These are phyloP conservation scores for Drosophila orosa DNA, from an alignment of 1,140 invertebrate genomes.

Conservation along the genomic window DNA sequence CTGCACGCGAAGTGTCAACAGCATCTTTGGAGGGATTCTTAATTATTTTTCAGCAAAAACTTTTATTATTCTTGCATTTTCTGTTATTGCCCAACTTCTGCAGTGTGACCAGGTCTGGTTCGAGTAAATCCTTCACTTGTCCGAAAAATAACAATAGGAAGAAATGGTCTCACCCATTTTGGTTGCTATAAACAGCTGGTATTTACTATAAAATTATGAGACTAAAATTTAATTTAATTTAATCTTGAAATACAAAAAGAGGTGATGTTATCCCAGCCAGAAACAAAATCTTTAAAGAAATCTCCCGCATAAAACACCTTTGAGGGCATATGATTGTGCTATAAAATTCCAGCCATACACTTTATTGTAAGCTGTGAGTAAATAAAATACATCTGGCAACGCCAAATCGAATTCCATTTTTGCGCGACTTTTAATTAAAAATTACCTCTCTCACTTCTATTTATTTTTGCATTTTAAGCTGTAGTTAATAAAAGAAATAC, in stretches of 20 bases:
- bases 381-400: not conserved
- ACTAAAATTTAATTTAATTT: too few species aligned
- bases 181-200: not conserved
- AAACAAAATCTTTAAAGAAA: not conserved
- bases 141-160: not conserved
- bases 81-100: constrained; percentile 37
- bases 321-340: not conserved
- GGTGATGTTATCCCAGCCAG: not conserved
- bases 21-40: constrained; percentile 43
- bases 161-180: not conserved
- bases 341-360: not conserved
- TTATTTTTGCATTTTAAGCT: not conserved
- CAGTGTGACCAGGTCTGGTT: constrained; percentile 3
- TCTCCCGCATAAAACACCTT: not conserved
- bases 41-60: constrained; percentile 20
- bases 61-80: constrained; percentile 44
- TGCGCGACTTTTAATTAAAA: not conserved
- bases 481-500: not conserved
- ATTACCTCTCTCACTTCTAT: not conserved
- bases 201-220: not conserved
- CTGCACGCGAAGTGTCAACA: constrained; percentile 56
- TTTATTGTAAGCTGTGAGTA: not conserved
- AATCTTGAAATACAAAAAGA: too few species aligned
- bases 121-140: not conserved
- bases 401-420: not conserved